Percentiles rank a stretch among this genome's conserved stretches.
Conservation (phyloP, 2,113 vertebrate genomes). For the Isichthys henryi region DNA sequence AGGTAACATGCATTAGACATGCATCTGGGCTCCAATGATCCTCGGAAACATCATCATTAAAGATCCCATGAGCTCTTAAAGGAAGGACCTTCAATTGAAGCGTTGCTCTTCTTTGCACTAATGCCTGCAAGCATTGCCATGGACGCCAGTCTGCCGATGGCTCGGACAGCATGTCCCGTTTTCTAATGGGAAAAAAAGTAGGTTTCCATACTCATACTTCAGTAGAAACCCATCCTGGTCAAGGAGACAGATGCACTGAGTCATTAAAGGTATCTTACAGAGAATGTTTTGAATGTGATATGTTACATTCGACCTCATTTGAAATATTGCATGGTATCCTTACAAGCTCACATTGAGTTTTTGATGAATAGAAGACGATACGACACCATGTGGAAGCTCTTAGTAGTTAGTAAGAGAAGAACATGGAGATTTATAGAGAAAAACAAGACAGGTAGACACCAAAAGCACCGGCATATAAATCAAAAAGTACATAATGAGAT, state of each 20-base stretch:
- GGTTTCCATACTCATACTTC: background rate
- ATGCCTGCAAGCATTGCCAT: conserved; percentile 98
- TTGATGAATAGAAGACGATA: background rate
- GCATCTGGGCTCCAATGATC: background rate
- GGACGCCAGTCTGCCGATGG: conserved; percentile 89
- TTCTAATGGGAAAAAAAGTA: conserved; percentile 67
- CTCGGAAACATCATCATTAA: background rate
- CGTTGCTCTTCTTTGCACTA: conserved; percentile 83
- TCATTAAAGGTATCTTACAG: background rate
- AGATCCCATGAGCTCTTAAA: background rate
- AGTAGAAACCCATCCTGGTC: background rate
- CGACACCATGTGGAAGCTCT: background rate
- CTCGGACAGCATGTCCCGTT: conserved; percentile 92
- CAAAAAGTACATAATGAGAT: background rate
- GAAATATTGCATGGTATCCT: background rate
- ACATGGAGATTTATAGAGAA: background rate
- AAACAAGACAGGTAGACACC: background rate
- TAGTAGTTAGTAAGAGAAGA: background rate
- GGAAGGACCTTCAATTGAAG: conserved; percentile 74
- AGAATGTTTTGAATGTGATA: background rate
- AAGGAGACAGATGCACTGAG: background rate
- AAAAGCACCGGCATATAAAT: background rate
- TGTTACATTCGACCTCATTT: background rate
- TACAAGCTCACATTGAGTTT: background rate
- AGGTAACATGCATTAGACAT: background rate